These are phyloP conservation scores for Hystrix brachyura DNA, from an alignment of 2,113 vertebrate genomes.

Conservation along the genomic window DNA sequence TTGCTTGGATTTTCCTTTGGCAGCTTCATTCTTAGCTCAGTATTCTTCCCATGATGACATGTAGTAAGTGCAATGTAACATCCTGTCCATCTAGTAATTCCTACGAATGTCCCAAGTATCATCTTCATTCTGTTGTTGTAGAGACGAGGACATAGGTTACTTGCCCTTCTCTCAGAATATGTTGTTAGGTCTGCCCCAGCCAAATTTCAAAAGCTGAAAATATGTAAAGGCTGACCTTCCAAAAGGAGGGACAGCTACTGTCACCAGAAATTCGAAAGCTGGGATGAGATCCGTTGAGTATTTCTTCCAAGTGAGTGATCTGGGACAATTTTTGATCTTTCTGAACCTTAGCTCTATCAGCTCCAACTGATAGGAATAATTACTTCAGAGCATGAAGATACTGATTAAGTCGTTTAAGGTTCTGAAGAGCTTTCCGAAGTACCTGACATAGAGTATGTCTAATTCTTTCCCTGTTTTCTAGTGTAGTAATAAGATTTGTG, in stretches of 20 bases:
- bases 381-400: background rate
- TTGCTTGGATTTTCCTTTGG: background rate
- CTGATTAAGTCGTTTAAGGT: background rate
- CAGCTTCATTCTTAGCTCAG: background rate
- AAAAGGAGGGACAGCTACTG: background rate
- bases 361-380: background rate
- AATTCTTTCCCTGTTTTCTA: conserved; percentile 5
- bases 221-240: background rate
- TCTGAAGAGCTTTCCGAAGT: background rate
- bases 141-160: background rate
- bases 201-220: conserved; percentile 15
- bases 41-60: background rate
- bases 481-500: background rate
- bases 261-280: background rate
- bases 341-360: background rate
- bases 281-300: background rate
- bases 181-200: background rate
- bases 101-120: background rate
- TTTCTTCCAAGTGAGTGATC: background rate
- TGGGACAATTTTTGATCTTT: conserved; percentile 22
- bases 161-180: background rate
- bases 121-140: background rate
- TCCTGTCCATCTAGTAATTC: background rate
- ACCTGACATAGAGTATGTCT: background rate
- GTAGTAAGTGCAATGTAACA: background rate